phyloP scores from a whole-genome alignment of 2,888 invertebrate genomes.

The Spialia ferax region DNA sequence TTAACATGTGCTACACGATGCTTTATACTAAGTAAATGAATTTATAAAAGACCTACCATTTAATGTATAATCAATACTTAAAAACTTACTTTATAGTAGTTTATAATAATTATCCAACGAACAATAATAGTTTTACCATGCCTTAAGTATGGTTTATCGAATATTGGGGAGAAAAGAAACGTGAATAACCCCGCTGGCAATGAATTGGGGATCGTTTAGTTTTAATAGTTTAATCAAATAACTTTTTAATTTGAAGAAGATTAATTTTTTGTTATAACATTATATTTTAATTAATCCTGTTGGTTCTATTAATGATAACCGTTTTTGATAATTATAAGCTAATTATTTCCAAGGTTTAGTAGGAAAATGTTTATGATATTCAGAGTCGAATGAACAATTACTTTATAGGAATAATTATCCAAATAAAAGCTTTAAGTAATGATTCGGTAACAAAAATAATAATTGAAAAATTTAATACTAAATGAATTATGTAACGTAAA shows the following conservation, averaged over 20 bases:
- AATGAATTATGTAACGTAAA: background rate
- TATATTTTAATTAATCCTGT: background rate
- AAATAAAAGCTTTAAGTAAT: conserved; percentile 55
- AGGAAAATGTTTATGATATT: background rate
- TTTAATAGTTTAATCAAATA: no score
- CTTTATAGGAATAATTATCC: conserved; percentile 46
- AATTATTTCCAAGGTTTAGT: background rate
- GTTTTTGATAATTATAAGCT: background rate
- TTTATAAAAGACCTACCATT: background rate
- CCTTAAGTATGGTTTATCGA: background rate
- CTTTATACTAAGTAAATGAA: conserved; percentile 23
- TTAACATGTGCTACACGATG: conserved; percentile 32
- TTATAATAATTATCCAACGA: conserved; percentile 9
- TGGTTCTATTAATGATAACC: background rate
- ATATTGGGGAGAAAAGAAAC: conserved; percentile 6
- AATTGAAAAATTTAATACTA: background rate
- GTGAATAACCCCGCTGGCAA: no score
- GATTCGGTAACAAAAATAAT: conserved; percentile 23
- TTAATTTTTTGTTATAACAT: background rate
- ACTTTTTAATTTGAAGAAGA: background rate
- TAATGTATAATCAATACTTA: background rate
- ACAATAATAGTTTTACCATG: conserved; percentile 10
- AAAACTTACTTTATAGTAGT: background rate
- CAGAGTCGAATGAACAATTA: conserved; percentile 48
- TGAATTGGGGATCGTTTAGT: conserved; percentile 18